Percentiles rank a stretch among this genome's conserved stretches.
phyloP scores from a whole-genome alignment of 1,140 invertebrate genomes.

The Hyles euphorbiae region DNA sequence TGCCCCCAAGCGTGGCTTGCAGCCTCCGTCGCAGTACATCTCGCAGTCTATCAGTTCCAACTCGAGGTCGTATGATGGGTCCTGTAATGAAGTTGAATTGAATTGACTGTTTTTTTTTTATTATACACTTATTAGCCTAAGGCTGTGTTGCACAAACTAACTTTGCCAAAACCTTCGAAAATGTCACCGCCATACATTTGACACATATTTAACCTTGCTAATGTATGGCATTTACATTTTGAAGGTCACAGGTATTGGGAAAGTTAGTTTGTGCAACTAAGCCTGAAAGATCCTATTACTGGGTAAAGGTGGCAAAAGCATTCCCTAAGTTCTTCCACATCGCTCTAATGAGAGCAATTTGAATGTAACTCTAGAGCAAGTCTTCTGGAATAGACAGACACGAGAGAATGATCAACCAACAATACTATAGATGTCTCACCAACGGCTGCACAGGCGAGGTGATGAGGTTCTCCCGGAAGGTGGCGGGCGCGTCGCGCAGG shows the following conservation, averaged over 20 bases:
- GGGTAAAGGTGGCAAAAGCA: too few species aligned
- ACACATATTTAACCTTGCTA: too few species aligned
- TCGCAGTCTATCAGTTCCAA: constrained; percentile 63
- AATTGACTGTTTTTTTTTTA: not conserved
- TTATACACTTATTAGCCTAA: too few species aligned
- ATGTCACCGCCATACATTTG: too few species aligned
- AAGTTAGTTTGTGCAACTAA: too few species aligned
- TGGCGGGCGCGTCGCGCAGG: constrained; percentile 17
- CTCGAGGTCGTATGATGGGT: constrained; percentile 56
- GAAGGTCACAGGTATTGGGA: too few species aligned
- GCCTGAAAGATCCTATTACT: too few species aligned
- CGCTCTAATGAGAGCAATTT: too few species aligned
- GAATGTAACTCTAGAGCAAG: too few species aligned
- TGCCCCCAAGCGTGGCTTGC: constrained; percentile 53
- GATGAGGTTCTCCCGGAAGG: constrained; percentile 55
- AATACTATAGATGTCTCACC: constrained; percentile 12
- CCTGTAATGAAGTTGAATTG: constrained; percentile 30
- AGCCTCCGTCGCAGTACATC: constrained; percentile 57
- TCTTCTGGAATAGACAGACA: not conserved
- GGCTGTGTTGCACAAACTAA: too few species aligned
- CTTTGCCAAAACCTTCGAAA: too few species aligned
- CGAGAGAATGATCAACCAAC: not conserved
- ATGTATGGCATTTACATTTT: too few species aligned
- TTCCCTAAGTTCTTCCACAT: not conserved
- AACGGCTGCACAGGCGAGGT: constrained; percentile 46